Conservation (phyloP, 1,140 invertebrate species). For the Nomia melanderi region DNA sequence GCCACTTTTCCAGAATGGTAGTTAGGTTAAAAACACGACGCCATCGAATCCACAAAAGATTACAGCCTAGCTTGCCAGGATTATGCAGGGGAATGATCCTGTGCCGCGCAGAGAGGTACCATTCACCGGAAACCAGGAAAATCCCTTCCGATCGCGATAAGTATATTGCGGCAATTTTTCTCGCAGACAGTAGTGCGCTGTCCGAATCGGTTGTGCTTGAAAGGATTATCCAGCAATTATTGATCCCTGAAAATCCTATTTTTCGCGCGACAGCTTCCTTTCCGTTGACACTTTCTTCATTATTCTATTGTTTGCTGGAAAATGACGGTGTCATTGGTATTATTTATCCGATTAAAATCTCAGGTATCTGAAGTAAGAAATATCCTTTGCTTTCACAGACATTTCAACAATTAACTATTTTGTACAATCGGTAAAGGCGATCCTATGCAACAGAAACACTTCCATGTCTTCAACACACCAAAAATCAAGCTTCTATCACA, state of each 20-base stretch:
- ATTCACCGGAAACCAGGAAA: conserved; percentile 4
- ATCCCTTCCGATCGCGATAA: conserved; percentile 22
- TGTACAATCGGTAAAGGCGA: too few relatives aligned
- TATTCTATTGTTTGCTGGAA: neutral
- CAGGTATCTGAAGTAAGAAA: too few relatives aligned
- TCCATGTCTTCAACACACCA: too few relatives aligned
- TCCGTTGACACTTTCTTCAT: neutral
- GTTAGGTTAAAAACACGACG: neutral
- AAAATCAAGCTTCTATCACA: too few relatives aligned
- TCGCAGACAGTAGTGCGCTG: neutral
- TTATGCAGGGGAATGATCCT: neutral
- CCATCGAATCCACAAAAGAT: neutral
- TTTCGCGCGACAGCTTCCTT: neutral
- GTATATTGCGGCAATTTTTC: conserved; percentile 21
- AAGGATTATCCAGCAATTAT: conserved; percentile 38
- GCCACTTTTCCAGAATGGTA: too few relatives aligned
- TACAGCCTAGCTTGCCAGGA: conserved; percentile 15
- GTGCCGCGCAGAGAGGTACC: neutral
- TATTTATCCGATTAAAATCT: too few relatives aligned
- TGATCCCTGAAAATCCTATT: conserved; percentile 17
- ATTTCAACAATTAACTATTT: too few relatives aligned
- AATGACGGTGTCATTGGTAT: neutral
- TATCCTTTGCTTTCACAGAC: too few relatives aligned
- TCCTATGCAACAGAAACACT: too few relatives aligned
- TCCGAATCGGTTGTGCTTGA: conserved; percentile 1